These are phyloP conservation scores for Oreortyx pictus DNA, from an alignment of 2,797 vertebrate genomes.

Conservation along the genomic window DNA sequence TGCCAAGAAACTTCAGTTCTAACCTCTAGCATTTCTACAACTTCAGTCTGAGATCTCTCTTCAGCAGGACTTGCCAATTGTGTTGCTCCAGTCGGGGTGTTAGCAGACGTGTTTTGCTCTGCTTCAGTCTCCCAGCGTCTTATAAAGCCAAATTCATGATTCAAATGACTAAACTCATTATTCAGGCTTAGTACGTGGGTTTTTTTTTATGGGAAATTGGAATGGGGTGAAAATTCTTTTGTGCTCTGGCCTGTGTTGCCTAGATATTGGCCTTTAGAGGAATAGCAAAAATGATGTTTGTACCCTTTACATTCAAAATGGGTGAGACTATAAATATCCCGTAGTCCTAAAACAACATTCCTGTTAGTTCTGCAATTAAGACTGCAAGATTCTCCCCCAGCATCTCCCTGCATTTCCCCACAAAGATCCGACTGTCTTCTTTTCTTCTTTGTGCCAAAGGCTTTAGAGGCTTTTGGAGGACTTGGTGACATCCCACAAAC, in stretches of 20 bases:
- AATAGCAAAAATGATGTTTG: slow-evolving; percentile 3
- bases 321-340: slow-evolving; percentile 39
- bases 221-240: slow-evolving; percentile 56
- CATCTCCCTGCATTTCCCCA: not conserved
- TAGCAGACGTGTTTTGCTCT: slow-evolving; percentile 55
- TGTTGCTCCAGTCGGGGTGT: slow-evolving; percentile 9
- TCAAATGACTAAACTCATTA: slow-evolving; percentile 46
- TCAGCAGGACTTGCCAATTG: slow-evolving; percentile 44
- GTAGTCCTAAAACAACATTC: slow-evolving; percentile 22
- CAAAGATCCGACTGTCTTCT: not conserved
- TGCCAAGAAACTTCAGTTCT: slow-evolving; percentile 58
- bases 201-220: slow-evolving; percentile 50
- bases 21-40: slow-evolving; percentile 39
- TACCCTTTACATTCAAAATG: slow-evolving; percentile 38
- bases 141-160: slow-evolving; percentile 36
- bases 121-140: not conserved
- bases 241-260: slow-evolving; percentile 46
- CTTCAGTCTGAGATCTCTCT: slow-evolving; percentile 12
- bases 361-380: slow-evolving; percentile 3
- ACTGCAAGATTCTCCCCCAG: not conserved
- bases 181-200: not conserved
- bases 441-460: not conserved
- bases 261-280: slow-evolving; percentile 25
- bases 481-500: not conserved
- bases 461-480: slow-evolving; percentile 8